These are phyloP conservation scores for Marmota monax DNA, from an alignment of 2,113 vertebrate species.

Conservation along the genomic window DNA sequence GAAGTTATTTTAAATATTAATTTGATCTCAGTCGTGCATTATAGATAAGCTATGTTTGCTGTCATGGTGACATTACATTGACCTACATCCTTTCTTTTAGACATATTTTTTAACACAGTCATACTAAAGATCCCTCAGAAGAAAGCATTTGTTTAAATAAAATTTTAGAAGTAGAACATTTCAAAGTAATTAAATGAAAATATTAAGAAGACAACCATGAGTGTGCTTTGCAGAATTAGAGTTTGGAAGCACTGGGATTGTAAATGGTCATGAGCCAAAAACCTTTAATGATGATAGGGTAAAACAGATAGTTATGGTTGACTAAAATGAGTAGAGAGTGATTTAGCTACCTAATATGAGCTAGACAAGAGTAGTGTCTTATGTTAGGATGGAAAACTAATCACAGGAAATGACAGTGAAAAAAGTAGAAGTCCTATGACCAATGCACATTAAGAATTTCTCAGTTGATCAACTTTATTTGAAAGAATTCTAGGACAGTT, in stretches of 20 bases:
- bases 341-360: background rate
- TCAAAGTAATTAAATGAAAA: constrained; percentile 12
- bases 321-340: background rate
- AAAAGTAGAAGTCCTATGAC: background rate
- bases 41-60: background rate
- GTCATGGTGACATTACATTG: background rate
- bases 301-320: background rate
- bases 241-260: background rate
- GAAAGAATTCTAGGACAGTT: background rate
- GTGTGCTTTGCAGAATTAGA: background rate
- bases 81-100: background rate
- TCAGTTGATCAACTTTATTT: background rate
- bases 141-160: background rate
- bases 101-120: background rate
- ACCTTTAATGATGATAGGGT: background rate
- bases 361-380: background rate
- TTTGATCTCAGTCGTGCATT: background rate
- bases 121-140: background rate
- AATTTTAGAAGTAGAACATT: background rate
- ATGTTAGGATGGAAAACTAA: background rate
- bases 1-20: background rate
- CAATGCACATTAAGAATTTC: background rate
- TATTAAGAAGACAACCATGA: background rate
- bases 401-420: background rate
- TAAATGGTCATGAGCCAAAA: background rate